A percentile compares a stretch with the other conserved stretches of the same genome.
These are phyloP conservation scores for Hermaeophaga mercurialis DNA, from an alignment of 2,888 invertebrate genomes.

Conservation along the genomic window DNA sequence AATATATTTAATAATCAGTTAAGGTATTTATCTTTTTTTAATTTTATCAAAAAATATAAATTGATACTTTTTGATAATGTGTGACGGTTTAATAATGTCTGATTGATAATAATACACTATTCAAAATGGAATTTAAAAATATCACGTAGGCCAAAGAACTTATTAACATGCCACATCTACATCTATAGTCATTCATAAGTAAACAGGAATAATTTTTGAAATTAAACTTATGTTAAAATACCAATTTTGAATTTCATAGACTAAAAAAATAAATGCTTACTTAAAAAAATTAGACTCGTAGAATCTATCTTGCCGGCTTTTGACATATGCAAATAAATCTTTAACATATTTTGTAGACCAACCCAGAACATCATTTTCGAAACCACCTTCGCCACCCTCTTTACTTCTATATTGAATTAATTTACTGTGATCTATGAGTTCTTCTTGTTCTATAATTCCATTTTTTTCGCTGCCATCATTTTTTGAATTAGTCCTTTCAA, in stretches of 20 bases:
- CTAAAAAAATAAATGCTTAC: constrained; percentile 40
- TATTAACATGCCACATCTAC: constrained; percentile 12
- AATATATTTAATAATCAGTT: too few relatives aligned
- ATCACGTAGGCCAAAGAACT: constrained; percentile 17
- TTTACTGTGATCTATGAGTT: not conserved
- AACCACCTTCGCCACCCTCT: not conserved
- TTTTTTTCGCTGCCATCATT: constrained; percentile 2
- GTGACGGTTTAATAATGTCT: constrained; percentile 10
- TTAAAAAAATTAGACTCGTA: constrained; percentile 47
- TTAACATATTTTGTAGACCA: constrained; percentile 49
- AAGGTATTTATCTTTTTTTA: not conserved
- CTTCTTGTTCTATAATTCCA: not conserved
- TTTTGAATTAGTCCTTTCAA: constrained; percentile 24
- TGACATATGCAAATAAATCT: constrained; percentile 41
- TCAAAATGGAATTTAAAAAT: constrained; percentile 9
- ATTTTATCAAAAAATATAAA: not conserved
- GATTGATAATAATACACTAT: constrained; percentile 8
- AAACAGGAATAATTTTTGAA: constrained; percentile 7
- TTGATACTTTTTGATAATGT: constrained; percentile 12
- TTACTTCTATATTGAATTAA: too few relatives aligned
- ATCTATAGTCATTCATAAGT: constrained; percentile 4
- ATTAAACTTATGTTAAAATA: constrained; percentile 8
- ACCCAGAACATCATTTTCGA: constrained; percentile 45
- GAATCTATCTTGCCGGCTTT: constrained; percentile 41
- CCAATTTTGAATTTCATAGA: too few relatives aligned